A percentile compares a stretch with the other conserved stretches of the same genome.
These are phyloP conservation scores for Drosophila prolongata DNA, from an alignment of 2,888 invertebrate genomes.

Conservation along the genomic window DNA sequence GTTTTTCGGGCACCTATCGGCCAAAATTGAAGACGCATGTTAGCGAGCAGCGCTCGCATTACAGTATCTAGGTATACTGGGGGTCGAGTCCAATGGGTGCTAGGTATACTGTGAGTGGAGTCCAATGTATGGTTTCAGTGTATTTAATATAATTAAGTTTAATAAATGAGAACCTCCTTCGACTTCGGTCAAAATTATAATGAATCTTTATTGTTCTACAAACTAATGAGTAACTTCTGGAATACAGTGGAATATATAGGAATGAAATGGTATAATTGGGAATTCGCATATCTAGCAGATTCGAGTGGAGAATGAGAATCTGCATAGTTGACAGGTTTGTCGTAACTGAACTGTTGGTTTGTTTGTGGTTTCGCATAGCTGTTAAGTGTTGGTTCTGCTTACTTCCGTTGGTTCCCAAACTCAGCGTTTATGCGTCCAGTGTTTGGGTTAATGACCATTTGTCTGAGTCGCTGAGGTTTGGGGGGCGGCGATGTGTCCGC, in stretches of 20 bases:
- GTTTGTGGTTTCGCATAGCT: background rate
- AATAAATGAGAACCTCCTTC: background rate
- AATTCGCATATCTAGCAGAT: background rate
- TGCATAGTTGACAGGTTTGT: background rate
- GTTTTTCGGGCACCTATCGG: no score
- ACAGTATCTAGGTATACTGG: background rate
- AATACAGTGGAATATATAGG: background rate
- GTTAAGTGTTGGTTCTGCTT: conserved; percentile 3
- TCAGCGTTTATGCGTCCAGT: no score
- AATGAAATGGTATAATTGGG: background rate
- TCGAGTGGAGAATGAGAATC: background rate
- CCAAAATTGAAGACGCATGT: no score
- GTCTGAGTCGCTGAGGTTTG: no score
- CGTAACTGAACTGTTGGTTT: background rate
- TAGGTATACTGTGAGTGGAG: background rate
- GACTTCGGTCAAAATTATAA: conserved; percentile 1
- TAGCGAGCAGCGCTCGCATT: background rate
- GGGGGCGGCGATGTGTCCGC: no score
- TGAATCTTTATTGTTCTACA: conserved; percentile 1
- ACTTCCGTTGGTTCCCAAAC: background rate
- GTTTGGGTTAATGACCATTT: no score
- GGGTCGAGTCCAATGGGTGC: background rate
- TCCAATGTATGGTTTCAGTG: background rate
- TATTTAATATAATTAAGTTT: background rate
- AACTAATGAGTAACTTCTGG: background rate